Evolutionary conservation across 2,113 vertebrate genomes (phyloP).

Genomic region (Notiomystis cincta): DNA sequence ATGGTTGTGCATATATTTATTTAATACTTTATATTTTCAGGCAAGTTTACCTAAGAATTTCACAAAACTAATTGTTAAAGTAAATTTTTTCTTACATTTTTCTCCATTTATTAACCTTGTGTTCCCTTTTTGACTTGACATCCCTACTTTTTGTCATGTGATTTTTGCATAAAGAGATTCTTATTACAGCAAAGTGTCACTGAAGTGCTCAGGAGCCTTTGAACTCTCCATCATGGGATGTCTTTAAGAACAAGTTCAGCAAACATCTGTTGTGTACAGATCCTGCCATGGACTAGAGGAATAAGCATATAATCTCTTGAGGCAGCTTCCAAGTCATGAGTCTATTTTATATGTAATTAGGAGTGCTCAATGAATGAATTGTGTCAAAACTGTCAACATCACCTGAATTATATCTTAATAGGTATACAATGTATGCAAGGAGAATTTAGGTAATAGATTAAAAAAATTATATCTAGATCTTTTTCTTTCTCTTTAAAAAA

Average conservation of each 20-base stretch:
- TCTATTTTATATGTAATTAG: background rate
- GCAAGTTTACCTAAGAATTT: background rate
- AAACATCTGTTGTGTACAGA: background rate
- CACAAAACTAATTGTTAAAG: background rate
- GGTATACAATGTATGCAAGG: background rate
- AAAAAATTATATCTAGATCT: background rate
- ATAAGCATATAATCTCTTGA: background rate
- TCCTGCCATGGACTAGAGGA: background rate
- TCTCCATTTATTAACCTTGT: background rate
- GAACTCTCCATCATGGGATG: background rate
- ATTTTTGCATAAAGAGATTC: background rate
- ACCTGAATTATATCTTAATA: background rate
- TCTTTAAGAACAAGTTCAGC: background rate
- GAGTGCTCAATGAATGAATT: background rate
- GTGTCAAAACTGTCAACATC: background rate
- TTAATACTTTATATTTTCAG: background rate
- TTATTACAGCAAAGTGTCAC: background rate
- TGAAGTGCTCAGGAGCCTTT: background rate
- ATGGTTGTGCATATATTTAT: background rate
- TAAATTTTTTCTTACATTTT: background rate
- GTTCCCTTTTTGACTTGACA: background rate
- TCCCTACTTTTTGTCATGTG: background rate
- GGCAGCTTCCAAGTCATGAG: background rate
- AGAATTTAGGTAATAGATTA: background rate
- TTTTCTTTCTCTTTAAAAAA: background rate